A percentile compares a stretch with the other conserved stretches of the same genome.
Conservation (phyloP, 2,888 invertebrate genomes). For the Ariolimax columbianus region DNA sequence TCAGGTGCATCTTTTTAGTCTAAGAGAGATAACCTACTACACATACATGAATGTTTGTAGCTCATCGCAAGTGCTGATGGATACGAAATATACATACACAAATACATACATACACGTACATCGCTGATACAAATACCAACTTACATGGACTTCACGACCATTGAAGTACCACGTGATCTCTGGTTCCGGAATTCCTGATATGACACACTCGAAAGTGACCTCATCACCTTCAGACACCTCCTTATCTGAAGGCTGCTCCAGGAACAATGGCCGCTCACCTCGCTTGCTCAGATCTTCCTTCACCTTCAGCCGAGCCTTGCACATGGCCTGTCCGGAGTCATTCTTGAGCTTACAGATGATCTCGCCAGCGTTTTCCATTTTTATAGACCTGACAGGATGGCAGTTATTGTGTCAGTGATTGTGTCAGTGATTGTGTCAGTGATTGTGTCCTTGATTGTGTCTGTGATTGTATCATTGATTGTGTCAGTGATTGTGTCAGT, state of each 20-base stretch:
- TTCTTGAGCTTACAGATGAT: constrained; percentile 62
- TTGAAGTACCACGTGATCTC: constrained; percentile 76
- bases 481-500: not conserved
- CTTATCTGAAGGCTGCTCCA: constrained; percentile 66
- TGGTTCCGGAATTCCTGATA: constrained; percentile 76
- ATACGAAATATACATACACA: no score
- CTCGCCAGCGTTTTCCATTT: constrained; percentile 57
- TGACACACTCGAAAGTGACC: constrained; percentile 73
- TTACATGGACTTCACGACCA: constrained; percentile 59
- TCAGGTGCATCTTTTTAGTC: no score
- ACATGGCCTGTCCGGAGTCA: constrained; percentile 68
- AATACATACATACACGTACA: no score
- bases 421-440: not conserved
- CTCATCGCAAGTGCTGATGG: no score
- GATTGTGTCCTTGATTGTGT: no score
- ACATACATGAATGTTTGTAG: no score
- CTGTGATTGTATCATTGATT: not conserved
- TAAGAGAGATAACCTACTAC: no score
- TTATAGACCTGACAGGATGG: constrained; percentile 49
- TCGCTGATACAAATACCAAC: constrained; percentile 31
- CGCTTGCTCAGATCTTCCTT: constrained; percentile 64
- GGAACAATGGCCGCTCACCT: constrained; percentile 65
- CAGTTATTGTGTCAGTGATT: not conserved
- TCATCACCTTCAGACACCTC: constrained; percentile 66
- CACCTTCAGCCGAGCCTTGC: constrained; percentile 68